These are phyloP conservation scores for Luscinia megarhynchos DNA, from an alignment of 2,797 vertebrate species.

Conservation along the genomic window DNA sequence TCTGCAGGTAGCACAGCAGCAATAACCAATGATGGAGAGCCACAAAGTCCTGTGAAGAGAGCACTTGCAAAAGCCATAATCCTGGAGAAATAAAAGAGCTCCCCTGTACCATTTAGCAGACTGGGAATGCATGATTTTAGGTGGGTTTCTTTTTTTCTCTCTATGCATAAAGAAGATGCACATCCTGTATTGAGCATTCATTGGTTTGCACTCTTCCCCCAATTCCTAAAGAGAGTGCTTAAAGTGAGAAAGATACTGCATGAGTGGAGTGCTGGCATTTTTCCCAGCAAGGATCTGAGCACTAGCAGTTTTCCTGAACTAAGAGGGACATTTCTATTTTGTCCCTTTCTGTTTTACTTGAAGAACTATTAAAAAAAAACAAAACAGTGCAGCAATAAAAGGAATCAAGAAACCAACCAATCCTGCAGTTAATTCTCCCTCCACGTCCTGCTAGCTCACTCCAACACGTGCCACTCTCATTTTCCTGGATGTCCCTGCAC, in stretches of 20 bases:
- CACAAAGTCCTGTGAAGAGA: not conserved
- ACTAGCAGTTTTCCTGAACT: constrained; percentile 34
- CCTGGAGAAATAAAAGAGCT: not conserved
- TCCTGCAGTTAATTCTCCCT: not conserved
- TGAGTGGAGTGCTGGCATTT: constrained; percentile 45
- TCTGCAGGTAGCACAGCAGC: not conserved
- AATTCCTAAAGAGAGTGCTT: constrained; percentile 1
- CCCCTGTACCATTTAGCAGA: not conserved
- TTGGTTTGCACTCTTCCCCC: not conserved
- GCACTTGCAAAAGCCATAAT: not conserved
- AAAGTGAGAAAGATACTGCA: constrained; percentile 14
- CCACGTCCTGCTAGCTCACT: not conserved
- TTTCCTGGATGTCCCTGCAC: not conserved
- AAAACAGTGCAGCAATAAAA: not conserved
- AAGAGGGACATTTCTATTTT: constrained; percentile 42
- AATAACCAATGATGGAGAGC: not conserved
- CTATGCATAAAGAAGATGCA: not conserved
- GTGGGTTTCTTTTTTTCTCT: not conserved
- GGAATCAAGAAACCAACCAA: not conserved
- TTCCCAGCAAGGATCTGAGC: constrained; percentile 38
- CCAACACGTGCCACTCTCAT: not conserved
- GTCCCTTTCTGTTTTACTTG: constrained; percentile 20
- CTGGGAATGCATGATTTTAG: not conserved
- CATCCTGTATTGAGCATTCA: not conserved
- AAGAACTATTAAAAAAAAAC: not conserved